A percentile compares a stretch with the other conserved stretches of the same genome.
These are phyloP conservation scores for Orcinus orca DNA, from an alignment of 2,113 vertebrate species.

Conservation along the genomic window DNA sequence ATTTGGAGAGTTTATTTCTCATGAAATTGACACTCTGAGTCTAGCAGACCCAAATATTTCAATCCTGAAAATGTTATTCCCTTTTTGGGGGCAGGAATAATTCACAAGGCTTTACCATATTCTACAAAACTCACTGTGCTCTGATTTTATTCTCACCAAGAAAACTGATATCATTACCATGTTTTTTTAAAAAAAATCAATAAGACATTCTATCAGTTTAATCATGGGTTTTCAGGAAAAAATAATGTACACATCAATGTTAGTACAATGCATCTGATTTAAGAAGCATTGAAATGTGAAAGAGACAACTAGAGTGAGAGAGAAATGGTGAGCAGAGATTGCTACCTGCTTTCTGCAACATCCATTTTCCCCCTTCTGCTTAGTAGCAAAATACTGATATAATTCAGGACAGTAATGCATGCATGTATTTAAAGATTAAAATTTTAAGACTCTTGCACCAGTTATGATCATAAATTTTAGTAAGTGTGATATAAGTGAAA, in stretches of 20 bases:
- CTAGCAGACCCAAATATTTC: background rate
- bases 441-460: background rate
- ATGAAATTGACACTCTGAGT: background rate
- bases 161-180: background rate
- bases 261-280: background rate
- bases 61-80: background rate
- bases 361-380: background rate
- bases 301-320: background rate
- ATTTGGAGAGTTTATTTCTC: background rate
- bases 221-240: background rate
- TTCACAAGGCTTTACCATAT: background rate
- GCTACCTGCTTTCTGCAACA: background rate
- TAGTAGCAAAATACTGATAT: background rate
- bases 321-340: background rate
- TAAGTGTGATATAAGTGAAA: background rate
- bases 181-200: background rate
- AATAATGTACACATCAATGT: background rate
- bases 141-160: constrained; percentile 8
- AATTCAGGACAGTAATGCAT: background rate
- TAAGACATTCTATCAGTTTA: background rate
- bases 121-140: background rate
- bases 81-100: background rate
- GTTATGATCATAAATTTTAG: background rate
- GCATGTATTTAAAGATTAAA: background rate
- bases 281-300: background rate